Evolutionary conservation across 2,113 vertebrate species (phyloP).

Genomic region (Callionymus lyra): DNA sequence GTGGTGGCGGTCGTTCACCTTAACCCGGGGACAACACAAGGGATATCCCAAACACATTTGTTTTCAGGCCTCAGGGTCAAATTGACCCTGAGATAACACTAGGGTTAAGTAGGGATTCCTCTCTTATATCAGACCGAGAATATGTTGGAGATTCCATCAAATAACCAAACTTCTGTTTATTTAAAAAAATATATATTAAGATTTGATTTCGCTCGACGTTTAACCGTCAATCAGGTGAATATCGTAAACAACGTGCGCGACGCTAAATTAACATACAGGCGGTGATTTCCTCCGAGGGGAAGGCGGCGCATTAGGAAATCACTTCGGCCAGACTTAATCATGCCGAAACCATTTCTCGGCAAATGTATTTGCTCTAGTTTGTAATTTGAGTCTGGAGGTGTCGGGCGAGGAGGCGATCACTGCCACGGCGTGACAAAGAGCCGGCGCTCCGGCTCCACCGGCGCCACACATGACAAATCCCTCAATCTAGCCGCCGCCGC

Average conservation of each 20-base stretch:
- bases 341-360: slow-evolving; percentile 43
- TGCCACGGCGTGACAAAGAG: slow-evolving; percentile 63
- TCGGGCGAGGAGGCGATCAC: slow-evolving; percentile 29
- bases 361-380: slow-evolving; percentile 49
- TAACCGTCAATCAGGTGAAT: slow-evolving; percentile 35
- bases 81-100: no score
- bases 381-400: slow-evolving; percentile 62
- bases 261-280: slow-evolving; percentile 61
- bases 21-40: no score
- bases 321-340: slow-evolving; percentile 57
- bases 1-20: no score
- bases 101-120: no score
- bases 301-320: slow-evolving; percentile 46
- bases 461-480: slow-evolving; percentile 65
- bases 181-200: slow-evolving; percentile 8
- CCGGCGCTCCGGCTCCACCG: slow-evolving; percentile 28
- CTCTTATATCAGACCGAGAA: no score
- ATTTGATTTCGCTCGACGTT: no score
- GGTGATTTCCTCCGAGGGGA: slow-evolving; percentile 25
- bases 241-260: slow-evolving; percentile 32
- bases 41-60: no score
- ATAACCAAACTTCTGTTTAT: no score
- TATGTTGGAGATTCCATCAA: no score
- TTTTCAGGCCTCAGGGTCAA: no score
- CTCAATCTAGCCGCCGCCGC: slow-evolving; percentile 56